phyloP scores from a whole-genome alignment of 2,113 vertebrate species.

The Xenopus tropicalis region UCB_Xtro_10.0 CM004450.2:67261001-67261500 shows the following conservation, averaged over 20 bases:
- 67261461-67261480: no score
- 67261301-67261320: slow-evolving; percentile 8
- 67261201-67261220: slow-evolving; percentile 71
- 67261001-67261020: no score
- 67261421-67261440: background rate
- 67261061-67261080: no score
- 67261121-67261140: no score
- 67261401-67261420: slow-evolving; percentile 27
- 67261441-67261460: no score
- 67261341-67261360: slow-evolving; percentile 1
- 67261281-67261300: slow-evolving; percentile 53
- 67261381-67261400: slow-evolving; percentile 7
- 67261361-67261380: slow-evolving; percentile 39
- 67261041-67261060: no score
- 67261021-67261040: no score
- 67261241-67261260: slow-evolving; percentile 83
- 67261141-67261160: no score
- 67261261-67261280: slow-evolving; percentile 87
- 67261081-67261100: no score
- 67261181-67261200: slow-evolving; percentile 48
- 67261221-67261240: slow-evolving; percentile 78
- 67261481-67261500: no score
- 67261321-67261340: slow-evolving; percentile 17
- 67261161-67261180: no score
- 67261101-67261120: no score